These are phyloP conservation scores for Boleophthalmus pectinirostris DNA, from an alignment of 2,113 vertebrate species.

Conservation along the genomic window DNA sequence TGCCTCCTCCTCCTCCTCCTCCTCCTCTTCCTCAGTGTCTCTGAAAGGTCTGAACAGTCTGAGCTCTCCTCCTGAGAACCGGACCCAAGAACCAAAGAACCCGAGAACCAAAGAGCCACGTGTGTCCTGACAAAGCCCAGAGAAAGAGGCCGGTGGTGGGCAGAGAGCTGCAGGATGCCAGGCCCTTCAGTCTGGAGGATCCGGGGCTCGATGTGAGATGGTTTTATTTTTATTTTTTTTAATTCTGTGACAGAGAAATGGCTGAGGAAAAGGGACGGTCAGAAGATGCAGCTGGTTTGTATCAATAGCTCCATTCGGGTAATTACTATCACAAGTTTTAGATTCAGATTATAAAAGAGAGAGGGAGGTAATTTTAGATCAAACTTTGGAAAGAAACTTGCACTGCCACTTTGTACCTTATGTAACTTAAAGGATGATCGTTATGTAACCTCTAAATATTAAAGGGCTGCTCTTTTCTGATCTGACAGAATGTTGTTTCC, in stretches of 20 bases:
- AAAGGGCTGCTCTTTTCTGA: too few relatives aligned
- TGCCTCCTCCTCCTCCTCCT: neutral
- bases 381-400: constrained; percentile 28
- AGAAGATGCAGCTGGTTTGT: constrained; percentile 77
- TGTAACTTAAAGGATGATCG: too few relatives aligned
- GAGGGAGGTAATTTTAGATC: neutral
- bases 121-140: constrained; percentile 46
- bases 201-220: neutral
- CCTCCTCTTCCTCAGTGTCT: too few relatives aligned
- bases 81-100: constrained; percentile 32
- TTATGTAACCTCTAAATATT: too few relatives aligned
- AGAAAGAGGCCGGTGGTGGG: constrained; percentile 41
- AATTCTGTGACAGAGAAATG: constrained; percentile 69
- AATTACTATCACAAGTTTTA: constrained; percentile 26
- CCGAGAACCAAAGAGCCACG: constrained; percentile 53
- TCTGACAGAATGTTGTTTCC: too few relatives aligned
- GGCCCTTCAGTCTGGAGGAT: constrained; percentile 50
- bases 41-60: constrained; percentile 46
- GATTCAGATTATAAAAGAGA: constrained; percentile 32
- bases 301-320: constrained; percentile 73
- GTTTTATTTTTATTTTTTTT: neutral
- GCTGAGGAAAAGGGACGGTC: constrained; percentile 63
- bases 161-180: constrained; percentile 53
- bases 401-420: neutral
- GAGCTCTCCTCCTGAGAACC: constrained; percentile 42